Percentiles rank a stretch among this genome's conserved stretches.
These are phyloP conservation scores for Heteromurus nitidus DNA, from an alignment of 2,888 invertebrate genomes.

Conservation along the genomic window DNA sequence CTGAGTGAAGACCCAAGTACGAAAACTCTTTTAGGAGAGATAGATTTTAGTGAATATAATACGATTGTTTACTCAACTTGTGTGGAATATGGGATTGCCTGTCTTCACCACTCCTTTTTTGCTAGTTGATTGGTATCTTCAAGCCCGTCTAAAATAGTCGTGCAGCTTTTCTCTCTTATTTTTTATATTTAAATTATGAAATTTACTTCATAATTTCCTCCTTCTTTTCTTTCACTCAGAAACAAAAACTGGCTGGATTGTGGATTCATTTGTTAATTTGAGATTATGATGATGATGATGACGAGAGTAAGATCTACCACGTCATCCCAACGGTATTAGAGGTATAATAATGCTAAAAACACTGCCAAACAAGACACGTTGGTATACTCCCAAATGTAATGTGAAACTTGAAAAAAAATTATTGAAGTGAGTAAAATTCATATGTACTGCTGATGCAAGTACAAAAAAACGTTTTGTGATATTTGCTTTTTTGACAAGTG, in stretches of 20 bases:
- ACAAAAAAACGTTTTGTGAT: conserved; percentile 23
- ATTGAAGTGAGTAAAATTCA: background rate
- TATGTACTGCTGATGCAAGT: background rate
- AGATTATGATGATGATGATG: conserved; percentile 21
- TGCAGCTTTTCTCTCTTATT: conserved; percentile 3
- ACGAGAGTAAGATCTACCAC: conserved; percentile 1
- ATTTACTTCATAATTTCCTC: conserved; percentile 26
- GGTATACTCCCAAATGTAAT: background rate
- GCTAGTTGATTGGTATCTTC: conserved; percentile 40
- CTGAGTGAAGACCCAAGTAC: background rate
- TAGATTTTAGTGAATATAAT: conserved; percentile 7
- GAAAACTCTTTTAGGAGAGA: background rate
- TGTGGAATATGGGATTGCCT: conserved; percentile 50
- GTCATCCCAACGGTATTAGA: conserved; percentile 10
- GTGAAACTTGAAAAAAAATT: background rate
- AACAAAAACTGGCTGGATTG: conserved; percentile 14
- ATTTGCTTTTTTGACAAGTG: conserved; percentile 40
- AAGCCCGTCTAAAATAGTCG: background rate
- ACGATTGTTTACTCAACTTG: background rate
- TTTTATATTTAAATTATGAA: conserved; percentile 7
- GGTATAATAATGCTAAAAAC: background rate
- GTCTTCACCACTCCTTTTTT: conserved; percentile 38
- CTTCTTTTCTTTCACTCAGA: conserved; percentile 10
- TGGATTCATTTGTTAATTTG: conserved; percentile 54
- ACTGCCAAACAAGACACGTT: conserved; percentile 53